A percentile compares a stretch with the other conserved stretches of the same genome.
These are phyloP conservation scores for Caradrina clavipalpis DNA, from an alignment of 2,888 invertebrate species.

Conservation along the genomic window DNA sequence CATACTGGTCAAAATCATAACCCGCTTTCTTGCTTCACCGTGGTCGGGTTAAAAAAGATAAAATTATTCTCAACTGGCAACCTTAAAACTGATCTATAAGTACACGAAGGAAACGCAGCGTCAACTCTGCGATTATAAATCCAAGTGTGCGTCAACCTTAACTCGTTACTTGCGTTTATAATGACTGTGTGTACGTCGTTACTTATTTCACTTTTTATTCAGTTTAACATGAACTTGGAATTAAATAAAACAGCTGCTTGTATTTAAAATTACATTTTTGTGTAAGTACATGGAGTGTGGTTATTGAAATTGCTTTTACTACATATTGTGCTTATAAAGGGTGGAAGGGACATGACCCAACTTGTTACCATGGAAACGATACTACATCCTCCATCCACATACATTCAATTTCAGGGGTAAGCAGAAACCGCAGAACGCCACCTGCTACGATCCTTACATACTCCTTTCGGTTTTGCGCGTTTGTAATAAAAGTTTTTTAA, in stretches of 20 bases:
- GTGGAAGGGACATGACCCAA: too few species aligned
- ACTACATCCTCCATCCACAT: too few species aligned
- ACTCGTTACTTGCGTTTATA: conserved; percentile 47
- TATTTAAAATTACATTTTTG: conserved; percentile 31
- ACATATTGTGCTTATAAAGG: background rate
- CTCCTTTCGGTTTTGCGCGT: too few species aligned
- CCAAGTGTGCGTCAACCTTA: conserved; percentile 48
- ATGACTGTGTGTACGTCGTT: conserved; percentile 41
- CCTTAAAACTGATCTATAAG: conserved; percentile 44
- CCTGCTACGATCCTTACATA: too few species aligned
- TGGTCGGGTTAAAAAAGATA: background rate
- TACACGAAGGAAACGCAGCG: conserved; percentile 46
- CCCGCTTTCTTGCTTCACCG: too few species aligned
- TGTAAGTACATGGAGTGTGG: conserved; percentile 13
- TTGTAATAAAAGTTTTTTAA: too few species aligned
- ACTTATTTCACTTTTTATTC: conserved; percentile 51
- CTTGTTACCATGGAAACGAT: too few species aligned
- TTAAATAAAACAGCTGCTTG: conserved; percentile 45
- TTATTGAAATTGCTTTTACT: conserved; percentile 26
- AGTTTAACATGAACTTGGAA: conserved; percentile 39
- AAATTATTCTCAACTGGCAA: conserved; percentile 17
- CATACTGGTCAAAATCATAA: too few species aligned
- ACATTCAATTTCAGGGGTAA: too few species aligned
- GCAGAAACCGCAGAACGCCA: too few species aligned
- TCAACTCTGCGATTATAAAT: conserved; percentile 54